Evolutionary conservation across 2,888 invertebrate species (phyloP).

Genomic region (Stegophylla sp.): DNA sequence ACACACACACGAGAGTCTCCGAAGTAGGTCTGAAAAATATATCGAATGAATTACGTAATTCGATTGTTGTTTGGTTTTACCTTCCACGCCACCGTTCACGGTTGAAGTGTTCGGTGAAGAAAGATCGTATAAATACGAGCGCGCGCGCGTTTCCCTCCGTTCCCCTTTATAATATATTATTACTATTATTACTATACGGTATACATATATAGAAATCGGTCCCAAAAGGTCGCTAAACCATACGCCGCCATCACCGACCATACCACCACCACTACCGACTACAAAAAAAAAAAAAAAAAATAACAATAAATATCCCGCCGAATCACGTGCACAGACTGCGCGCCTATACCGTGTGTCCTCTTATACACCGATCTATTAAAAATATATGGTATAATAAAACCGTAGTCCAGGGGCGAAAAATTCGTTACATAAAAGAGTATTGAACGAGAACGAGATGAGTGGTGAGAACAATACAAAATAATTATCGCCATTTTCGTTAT

Average conservation of each 20-base stretch:
- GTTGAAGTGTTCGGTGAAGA: slow-evolving; percentile 28
- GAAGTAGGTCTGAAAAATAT: not conserved
- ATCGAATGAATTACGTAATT: slow-evolving; percentile 43
- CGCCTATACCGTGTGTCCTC: no score
- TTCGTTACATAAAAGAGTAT: no score
- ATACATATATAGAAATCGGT: slow-evolving; percentile 48
- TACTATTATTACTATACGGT: no score
- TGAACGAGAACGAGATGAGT: no score
- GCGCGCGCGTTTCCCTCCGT: slow-evolving; percentile 25
- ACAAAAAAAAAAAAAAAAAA: no score
- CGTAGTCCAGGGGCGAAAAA: no score
- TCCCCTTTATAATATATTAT: slow-evolving; percentile 47
- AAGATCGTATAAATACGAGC: slow-evolving; percentile 42
- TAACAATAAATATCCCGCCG: no score
- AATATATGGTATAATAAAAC: no score
- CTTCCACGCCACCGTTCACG: slow-evolving; percentile 25
- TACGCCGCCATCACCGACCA: not conserved
- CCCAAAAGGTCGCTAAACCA: slow-evolving; percentile 49
- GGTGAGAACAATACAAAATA: no score
- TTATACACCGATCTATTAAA: no score
- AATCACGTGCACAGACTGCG: no score
- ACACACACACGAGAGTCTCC: not conserved
- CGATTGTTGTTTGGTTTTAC: slow-evolving; percentile 48
- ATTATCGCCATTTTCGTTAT: no score
- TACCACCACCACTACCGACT: not conserved